Base-by-base conservation (phyloP, 2,888 invertebrate genomes). In the Cosmia pyralina region DNA sequence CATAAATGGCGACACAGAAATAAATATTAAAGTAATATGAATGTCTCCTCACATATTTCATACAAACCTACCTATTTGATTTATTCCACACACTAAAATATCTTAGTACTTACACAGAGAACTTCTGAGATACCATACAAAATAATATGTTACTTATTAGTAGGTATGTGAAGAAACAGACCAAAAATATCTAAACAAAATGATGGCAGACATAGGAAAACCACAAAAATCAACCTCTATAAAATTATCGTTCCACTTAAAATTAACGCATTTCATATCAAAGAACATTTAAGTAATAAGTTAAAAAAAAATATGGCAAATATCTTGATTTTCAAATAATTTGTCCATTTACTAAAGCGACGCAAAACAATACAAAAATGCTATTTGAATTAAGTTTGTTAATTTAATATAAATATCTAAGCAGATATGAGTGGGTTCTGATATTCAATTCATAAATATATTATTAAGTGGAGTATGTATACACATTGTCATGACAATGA, bases 391-490 rank as follows among this genome's bases (percentile, higher is more conserved):
- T 52, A 80, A 64, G 48, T 58, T 63, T 44, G 67, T 71, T 82
- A 78, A 71, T 78, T 84, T 71, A 67, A 77, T 85, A 89, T 89
- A 92, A 79, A 92, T 91, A 93, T 90, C 93, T 93, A 94, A 95
- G 94, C 94, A 92, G 94, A 95, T 95, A 95, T 95, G 95, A 94
- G 93, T 91, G 91, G 89, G 83, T 87, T 89, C 87, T 90, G 92
- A 93, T 93, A 94, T 94, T 91, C 87, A 79, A 80, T 82, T 86
- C 77, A 82, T 85, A 85, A 75, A 84, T 79, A 91, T 85, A 90
- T 87, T 88, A 88, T 89, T 90, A 89, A 89, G 88, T 92, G 90
- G 90, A 91, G 88, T 92, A 92, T 89, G 90, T 91, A 91, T 94
- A 94, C 90, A 93, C 90, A 91, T 90, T 92, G 92, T 94, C 92